Evolutionary conservation across 2,888 invertebrate genomes (phyloP).

Genomic region (Zaprionus bogoriensis): DNA sequence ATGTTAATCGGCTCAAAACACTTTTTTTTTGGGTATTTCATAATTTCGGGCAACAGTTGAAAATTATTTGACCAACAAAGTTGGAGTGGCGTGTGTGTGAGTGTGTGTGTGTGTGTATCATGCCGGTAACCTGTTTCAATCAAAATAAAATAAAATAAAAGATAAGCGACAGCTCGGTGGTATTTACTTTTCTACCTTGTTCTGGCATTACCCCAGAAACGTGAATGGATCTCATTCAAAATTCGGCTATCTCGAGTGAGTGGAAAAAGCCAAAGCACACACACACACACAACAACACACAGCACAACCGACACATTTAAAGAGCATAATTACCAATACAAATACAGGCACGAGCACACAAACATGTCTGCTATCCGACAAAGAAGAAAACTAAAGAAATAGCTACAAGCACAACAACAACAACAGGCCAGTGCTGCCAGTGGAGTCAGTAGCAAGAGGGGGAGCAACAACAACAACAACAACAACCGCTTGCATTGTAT

Average conservation of each 20-base stretch:
- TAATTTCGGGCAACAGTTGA: constrained; percentile 53
- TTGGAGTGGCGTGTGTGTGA: neutral
- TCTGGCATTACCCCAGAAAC: constrained; percentile 24
- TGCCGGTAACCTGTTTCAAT: constrained; percentile 36
- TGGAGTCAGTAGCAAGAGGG: constrained; percentile 1
- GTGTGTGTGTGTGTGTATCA: constrained; percentile 10
- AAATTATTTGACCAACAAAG: constrained; percentile 7
- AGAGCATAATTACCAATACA: constrained; percentile 52
- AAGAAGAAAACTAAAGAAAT: constrained; percentile 5
- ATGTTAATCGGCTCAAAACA: constrained; percentile 10
- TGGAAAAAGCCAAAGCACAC: constrained; percentile 68
- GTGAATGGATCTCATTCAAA: constrained; percentile 70
- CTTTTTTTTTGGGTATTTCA: constrained; percentile 37
- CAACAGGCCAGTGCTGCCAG: neutral
- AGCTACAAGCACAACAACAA: neutral
- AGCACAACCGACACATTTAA: constrained; percentile 20
- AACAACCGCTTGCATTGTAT: constrained; percentile 10
- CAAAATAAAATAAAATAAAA: constrained; percentile 28
- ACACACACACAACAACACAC: too few relatives aligned
- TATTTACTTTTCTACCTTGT: constrained; percentile 12
- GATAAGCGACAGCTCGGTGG: constrained; percentile 2
- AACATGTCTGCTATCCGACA: constrained; percentile 21
- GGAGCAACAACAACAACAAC: neutral
- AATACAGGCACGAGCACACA: constrained; percentile 35
- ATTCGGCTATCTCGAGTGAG: constrained; percentile 54